Conservation (phyloP, 2,888 invertebrate species). For the Nomada fucata region DNA sequence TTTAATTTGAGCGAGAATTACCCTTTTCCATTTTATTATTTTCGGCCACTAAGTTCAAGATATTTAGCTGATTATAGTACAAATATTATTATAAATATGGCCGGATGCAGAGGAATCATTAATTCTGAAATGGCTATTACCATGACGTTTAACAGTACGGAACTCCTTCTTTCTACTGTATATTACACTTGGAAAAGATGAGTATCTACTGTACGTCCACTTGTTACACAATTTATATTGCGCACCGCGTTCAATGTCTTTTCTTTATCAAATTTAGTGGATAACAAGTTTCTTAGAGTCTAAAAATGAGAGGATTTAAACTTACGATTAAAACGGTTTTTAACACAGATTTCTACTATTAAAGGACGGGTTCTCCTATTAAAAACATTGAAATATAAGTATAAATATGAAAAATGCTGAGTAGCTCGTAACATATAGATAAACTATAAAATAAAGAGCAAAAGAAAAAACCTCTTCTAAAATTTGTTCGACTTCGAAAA, state of each 20-base stretch:
- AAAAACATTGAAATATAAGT: conserved; percentile 70
- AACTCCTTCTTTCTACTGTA: conserved; percentile 49
- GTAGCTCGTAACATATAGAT: conserved; percentile 74
- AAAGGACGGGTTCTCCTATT: conserved; percentile 78
- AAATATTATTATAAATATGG: conserved; percentile 74
- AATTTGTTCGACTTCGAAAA: conserved; percentile 60
- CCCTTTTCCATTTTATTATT: conserved; percentile 55
- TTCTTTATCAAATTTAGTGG: conserved; percentile 25
- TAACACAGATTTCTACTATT: conserved; percentile 60
- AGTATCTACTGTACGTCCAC: conserved; percentile 37
- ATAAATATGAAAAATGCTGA: conserved; percentile 79
- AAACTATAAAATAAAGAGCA: conserved; percentile 75
- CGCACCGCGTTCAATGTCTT: conserved; percentile 10
- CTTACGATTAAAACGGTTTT: conserved; percentile 56
- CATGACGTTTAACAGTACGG: conserved; percentile 56
- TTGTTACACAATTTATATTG: conserved; percentile 31
- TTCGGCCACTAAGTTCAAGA: conserved; percentile 58
- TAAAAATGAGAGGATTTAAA: conserved; percentile 54
- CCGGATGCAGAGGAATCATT: conserved; percentile 76
- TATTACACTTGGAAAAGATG: conserved; percentile 58
- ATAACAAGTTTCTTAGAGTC: conserved; percentile 57
- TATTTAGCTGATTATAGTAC: conserved; percentile 62
- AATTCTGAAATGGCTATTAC: conserved; percentile 67
- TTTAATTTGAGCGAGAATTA: conserved; percentile 76
- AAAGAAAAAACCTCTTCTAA: conserved; percentile 67